Percentiles rank a stretch among this genome's conserved stretches.
phyloP scores from a whole-genome alignment of 2,888 invertebrate species.

The Cephus spinipes region DNA sequence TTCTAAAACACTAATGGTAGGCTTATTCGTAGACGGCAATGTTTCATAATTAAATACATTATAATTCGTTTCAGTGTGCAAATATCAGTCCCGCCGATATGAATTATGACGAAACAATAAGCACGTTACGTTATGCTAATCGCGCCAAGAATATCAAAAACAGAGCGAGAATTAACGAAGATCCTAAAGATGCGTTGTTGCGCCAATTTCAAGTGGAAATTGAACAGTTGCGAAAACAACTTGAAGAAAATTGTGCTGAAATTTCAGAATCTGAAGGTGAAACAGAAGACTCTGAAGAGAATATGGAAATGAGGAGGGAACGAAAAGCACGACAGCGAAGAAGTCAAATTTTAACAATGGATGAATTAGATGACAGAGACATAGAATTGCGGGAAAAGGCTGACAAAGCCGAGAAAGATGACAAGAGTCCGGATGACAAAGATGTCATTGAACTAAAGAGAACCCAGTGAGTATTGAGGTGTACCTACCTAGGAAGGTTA shows the following conservation, averaged over 20 bases:
- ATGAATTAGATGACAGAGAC: constrained; percentile 70
- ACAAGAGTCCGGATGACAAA: constrained; percentile 69
- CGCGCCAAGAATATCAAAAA: constrained; percentile 98
- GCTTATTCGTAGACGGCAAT: constrained; percentile 4
- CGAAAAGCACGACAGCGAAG: constrained; percentile 58
- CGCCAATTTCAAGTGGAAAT: constrained; percentile 98
- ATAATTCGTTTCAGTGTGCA: constrained; percentile 78
- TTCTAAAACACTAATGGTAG: constrained; percentile 93
- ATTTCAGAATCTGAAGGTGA: constrained; percentile 61
- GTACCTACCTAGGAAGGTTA: no score
- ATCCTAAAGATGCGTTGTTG: constrained; percentile 95
- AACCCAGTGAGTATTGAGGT: constrained; percentile 71
- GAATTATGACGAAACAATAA: constrained; percentile 97
- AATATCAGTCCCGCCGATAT: constrained; percentile 96
- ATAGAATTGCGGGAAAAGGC: constrained; percentile 63
- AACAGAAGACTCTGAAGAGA: constrained; percentile 57
- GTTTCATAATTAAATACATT: constrained; percentile 7
- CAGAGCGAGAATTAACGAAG: constrained; percentile 95
- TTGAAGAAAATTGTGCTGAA: constrained; percentile 75
- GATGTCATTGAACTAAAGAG: constrained; percentile 76
- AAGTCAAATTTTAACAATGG: constrained; percentile 67
- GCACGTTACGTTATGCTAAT: constrained; percentile 96
- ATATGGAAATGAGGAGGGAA: constrained; percentile 51
- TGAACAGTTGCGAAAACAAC: constrained; percentile 86
- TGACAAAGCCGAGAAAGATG: constrained; percentile 70